Evolutionary conservation across 2,113 vertebrate genomes (phyloP).

Genomic region (Erinaceus europaeus): DNA sequence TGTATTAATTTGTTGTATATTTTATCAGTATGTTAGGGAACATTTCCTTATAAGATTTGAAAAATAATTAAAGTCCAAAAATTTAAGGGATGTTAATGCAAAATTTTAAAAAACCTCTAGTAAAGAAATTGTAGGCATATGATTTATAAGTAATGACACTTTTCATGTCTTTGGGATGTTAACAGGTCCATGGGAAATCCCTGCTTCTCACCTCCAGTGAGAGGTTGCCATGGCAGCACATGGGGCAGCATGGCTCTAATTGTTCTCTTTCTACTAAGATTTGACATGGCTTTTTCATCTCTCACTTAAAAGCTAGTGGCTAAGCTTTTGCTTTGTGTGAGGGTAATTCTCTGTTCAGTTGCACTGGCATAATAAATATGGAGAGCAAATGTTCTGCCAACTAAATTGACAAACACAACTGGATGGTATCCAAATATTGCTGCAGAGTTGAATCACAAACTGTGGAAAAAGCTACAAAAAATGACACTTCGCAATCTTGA

Average conservation of each 20-base stretch:
- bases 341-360: constrained; percentile 33
- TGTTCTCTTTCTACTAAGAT: not conserved
- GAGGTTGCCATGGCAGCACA: constrained; percentile 34
- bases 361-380: not conserved
- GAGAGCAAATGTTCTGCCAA: not conserved
- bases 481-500: not conserved
- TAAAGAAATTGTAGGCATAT: not conserved
- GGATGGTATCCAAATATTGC: not conserved
- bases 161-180: not conserved
- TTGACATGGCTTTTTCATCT: not conserved
- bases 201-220: not conserved
- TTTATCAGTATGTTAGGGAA: not conserved
- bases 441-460: not conserved
- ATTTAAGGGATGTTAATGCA: not conserved
- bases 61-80: not conserved
- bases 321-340: not conserved
- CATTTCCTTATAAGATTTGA: not conserved
- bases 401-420: not conserved
- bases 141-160: not conserved
- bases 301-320: not conserved
- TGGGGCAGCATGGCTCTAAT: not conserved
- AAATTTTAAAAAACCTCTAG: not conserved
- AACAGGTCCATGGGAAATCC: not conserved
- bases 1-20: not conserved
- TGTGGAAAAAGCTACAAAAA: not conserved